Evolutionary conservation across 2,113 vertebrate genomes (phyloP).

Genomic region (Caretta caretta): DNA sequence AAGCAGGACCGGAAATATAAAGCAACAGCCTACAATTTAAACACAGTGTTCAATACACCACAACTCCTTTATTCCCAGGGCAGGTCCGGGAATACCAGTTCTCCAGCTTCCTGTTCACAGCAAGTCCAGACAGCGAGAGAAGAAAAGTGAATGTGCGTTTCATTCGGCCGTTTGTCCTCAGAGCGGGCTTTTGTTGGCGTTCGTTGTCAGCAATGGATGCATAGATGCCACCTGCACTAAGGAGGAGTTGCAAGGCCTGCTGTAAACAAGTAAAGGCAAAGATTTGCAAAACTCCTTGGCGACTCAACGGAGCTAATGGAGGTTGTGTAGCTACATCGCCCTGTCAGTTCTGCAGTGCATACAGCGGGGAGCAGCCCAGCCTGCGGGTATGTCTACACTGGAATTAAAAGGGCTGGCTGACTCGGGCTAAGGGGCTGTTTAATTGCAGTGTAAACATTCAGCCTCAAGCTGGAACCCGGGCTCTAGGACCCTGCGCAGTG

Average conservation of each 20-base stretch:
- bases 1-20: too few relatives aligned
- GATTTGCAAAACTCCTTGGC: neutral
- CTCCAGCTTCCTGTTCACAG: neutral
- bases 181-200: neutral
- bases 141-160: neutral
- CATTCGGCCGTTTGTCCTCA: neutral
- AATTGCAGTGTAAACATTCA: neutral
- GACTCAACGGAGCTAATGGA: neutral
- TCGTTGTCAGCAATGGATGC: neutral
- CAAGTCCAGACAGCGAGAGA: neutral
- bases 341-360: neutral
- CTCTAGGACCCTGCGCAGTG: neutral
- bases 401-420: neutral
- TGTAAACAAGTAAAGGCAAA: neutral
- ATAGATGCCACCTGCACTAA: neutral
- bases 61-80: neutral
- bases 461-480: too few relatives aligned
- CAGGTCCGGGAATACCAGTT: neutral
- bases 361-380: neutral
- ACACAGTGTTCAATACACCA: too few relatives aligned
- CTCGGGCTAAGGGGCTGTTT: neutral
- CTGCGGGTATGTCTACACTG: neutral
- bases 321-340: neutral
- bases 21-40: too few relatives aligned
- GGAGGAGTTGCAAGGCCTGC: neutral